These are phyloP conservation scores for Poecilia picta DNA, from an alignment of 2,797 vertebrate genomes.

Conservation along the genomic window DNA sequence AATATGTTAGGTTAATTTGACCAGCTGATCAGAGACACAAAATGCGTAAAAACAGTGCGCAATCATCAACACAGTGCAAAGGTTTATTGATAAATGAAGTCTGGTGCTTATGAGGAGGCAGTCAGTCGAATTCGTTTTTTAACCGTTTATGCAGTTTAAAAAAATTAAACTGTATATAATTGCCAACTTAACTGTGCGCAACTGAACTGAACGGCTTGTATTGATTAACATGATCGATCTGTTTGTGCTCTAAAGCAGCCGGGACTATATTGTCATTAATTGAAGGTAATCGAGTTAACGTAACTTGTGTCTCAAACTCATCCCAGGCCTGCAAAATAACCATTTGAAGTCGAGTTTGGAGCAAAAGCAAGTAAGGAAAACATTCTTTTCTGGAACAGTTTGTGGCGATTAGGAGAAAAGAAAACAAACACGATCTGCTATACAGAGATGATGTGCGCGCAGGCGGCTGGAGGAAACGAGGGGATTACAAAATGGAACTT, in stretches of 20 bases:
- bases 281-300: background rate
- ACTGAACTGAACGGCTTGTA: background rate
- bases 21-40: background rate
- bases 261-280: background rate
- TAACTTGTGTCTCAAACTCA: background rate
- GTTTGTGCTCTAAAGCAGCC: background rate
- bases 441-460: background rate
- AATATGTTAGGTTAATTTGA: slow-evolving; percentile 12
- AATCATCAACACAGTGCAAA: background rate
- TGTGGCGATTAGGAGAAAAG: background rate
- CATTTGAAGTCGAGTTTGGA: no score
- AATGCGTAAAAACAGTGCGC: background rate
- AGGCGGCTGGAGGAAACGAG: background rate
- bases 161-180: background rate
- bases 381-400: background rate
- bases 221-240: background rate
- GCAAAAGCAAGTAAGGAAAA: background rate
- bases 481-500: background rate
- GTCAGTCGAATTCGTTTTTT: background rate
- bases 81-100: background rate
- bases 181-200: background rate
- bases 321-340: no score
- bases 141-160: background rate
- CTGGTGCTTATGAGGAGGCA: background rate
- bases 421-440: background rate